A percentile compares a stretch with the other conserved stretches of the same genome.
These are phyloP conservation scores for Drosophila orosa DNA, from an alignment of 1,140 invertebrate genomes.

Conservation along the genomic window DNA sequence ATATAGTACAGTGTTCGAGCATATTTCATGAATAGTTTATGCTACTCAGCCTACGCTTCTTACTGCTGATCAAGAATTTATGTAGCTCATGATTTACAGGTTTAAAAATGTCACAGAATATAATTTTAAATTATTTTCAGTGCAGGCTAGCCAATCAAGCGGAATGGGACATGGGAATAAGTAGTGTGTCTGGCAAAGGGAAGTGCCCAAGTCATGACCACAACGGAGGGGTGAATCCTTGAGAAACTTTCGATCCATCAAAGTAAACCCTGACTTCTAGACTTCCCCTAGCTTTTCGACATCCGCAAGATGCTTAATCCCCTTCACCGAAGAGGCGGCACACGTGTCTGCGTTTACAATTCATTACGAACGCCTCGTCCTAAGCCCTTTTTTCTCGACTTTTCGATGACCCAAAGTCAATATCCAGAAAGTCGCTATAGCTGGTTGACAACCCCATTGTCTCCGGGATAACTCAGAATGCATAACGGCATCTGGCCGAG, in stretches of 20 bases:
- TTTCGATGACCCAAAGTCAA: conserved; percentile 64
- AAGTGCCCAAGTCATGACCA: conserved; percentile 21
- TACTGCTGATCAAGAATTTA: no score
- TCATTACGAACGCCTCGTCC: conserved; percentile 67
- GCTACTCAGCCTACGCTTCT: no score
- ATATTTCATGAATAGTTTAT: no score
- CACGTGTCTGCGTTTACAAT: conserved; percentile 79
- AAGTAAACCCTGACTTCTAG: conserved; percentile 17
- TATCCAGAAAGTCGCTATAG: conserved; percentile 23
- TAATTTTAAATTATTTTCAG: not conserved
- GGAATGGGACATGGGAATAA: conserved; percentile 45
- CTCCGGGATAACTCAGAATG: conserved; percentile 42
- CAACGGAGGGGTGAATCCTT: conserved; percentile 32
- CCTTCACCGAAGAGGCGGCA: conserved; percentile 24
- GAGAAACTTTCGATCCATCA: conserved; percentile 42
- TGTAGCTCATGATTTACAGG: not conserved
- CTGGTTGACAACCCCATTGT: conserved; percentile 53
- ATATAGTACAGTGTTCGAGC: not conserved
- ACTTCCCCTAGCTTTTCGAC: not conserved
- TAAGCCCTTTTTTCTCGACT: conserved; percentile 46
- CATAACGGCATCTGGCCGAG: conserved; percentile 64
- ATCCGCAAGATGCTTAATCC: conserved; percentile 24
- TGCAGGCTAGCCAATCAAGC: conserved; percentile 45
- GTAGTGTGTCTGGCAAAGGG: not conserved
- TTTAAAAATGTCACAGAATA: not conserved